Base-by-base conservation (phyloP, 2,113 vertebrate genomes). In the Festucalex cinctus region DNA sequence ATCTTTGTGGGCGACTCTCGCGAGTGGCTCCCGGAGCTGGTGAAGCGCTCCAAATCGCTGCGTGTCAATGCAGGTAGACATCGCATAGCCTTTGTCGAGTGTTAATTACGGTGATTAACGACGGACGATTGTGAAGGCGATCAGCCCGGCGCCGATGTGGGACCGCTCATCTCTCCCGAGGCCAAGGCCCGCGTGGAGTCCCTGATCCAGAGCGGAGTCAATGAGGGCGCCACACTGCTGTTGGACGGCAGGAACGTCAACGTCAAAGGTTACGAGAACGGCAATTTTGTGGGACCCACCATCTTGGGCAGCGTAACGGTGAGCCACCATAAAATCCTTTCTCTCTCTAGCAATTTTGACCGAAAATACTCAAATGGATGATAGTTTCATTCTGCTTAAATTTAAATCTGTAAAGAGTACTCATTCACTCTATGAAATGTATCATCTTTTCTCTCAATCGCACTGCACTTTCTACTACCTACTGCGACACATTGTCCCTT, bases 221-320 rank as follows among this genome's bases (percentile, higher is more conserved):
- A 95, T 5, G 95, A 98, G 76, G 97, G 97, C 1, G 96, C 96
- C 32, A 89, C 82, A 5, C 73, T 99, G 76, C 92, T 98, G 72
- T 90, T 99, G 59, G 97, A 99, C n/a, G 97, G 97, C 36, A 92
- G 95, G 70, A 91, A 91, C 0, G 91, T 96, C 68, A 91, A 92
- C 54, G 96, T 99, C 69, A 98, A 96, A 86, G 97, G 96, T 69
- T 98, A 93, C 71, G 97, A 99, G 84, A 95, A 92, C n/a, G 97
- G 97, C 62, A 98, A 98, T 88, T 99, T 98, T 82, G 96, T 99
- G 53, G 97, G 96, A 62, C 96, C 97, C 60, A 98, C 97, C 0
- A 94, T 99, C 79, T 90, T 99, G 68, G 79, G 84, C 63, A 90
- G 91, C 6, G 95, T 98, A 46, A 93, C 87, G 90, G 96, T 99